Conservation (phyloP, 1,140 invertebrate genomes). For the Oreohelix idahoensis region DNA sequence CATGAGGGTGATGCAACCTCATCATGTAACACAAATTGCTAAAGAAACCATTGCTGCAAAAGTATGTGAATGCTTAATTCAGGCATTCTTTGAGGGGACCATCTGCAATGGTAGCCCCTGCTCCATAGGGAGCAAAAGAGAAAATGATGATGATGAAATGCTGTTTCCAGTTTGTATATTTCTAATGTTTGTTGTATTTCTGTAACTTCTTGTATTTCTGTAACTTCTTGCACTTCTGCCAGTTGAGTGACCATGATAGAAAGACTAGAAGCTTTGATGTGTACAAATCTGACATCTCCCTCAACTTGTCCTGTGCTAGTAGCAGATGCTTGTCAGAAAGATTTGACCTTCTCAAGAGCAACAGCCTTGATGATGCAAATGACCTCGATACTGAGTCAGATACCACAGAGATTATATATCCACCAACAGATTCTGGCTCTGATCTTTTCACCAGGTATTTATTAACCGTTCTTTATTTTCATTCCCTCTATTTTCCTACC, state of each 20-base stretch:
- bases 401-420: conserved; percentile 62
- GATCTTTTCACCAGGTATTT: conserved; percentile 52
- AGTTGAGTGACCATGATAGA: not conserved
- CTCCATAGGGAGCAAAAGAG: too few species aligned
- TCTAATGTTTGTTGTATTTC: too few species aligned
- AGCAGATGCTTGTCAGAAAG: not conserved
- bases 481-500: not conserved
- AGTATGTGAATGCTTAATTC: too few species aligned
- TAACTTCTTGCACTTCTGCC: too few species aligned
- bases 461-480: not conserved
- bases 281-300: conserved; percentile 23
- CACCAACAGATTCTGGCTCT: conserved; percentile 57
- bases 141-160: too few species aligned
- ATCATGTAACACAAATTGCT: too few species aligned
- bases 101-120: too few species aligned
- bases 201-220: too few species aligned
- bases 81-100: too few species aligned
- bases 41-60: too few species aligned
- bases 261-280: not conserved
- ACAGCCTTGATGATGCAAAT: conserved; percentile 55
- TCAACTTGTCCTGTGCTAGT: not conserved
- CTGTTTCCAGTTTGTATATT: too few species aligned
- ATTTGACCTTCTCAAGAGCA: conserved; percentile 8
- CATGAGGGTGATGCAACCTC: too few species aligned
- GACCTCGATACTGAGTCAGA: conserved; percentile 51